A percentile compares a stretch with the other conserved stretches of the same genome.
phyloP scores from a whole-genome alignment of 2,113 vertebrate genomes.

The Madoqua kirkii region DNA sequence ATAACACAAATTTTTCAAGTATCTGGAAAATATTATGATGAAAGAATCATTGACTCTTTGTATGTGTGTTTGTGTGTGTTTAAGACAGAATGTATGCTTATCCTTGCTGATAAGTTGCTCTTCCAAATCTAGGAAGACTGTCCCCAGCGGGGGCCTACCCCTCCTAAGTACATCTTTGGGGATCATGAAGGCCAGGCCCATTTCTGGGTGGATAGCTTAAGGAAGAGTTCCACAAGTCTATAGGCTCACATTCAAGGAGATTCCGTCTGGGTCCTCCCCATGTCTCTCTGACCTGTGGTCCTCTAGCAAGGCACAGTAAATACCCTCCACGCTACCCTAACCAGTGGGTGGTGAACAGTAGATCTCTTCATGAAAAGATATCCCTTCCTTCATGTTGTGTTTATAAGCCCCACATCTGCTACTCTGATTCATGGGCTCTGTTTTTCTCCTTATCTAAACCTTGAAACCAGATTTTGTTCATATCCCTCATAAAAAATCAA shows the following conservation, averaged over 20 bases:
- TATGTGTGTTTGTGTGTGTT: not conserved
- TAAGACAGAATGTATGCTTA: not conserved
- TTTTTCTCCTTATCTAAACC: constrained; percentile 29
- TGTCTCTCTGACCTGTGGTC: not conserved
- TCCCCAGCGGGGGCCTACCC: not conserved
- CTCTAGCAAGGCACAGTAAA: not conserved
- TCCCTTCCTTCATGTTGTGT: not conserved
- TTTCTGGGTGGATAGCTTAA: not conserved
- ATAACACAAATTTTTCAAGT: constrained; percentile 6
- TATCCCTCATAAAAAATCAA: not conserved
- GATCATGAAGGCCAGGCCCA: not conserved
- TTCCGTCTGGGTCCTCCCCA: not conserved
- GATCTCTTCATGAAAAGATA: not conserved
- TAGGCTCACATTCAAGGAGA: not conserved
- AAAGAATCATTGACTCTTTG: not conserved
- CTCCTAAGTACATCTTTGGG: not conserved
- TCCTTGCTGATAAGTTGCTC: not conserved
- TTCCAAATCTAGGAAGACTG: not conserved
- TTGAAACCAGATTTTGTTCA: not conserved
- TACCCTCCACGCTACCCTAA: not conserved
- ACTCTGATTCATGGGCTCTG: not conserved
- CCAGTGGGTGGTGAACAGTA: not conserved
- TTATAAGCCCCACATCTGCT: not conserved
- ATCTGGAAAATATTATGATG: constrained; percentile 3
- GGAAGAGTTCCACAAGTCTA: not conserved